Evolutionary conservation across 1,140 invertebrate genomes (phyloP), one percentile per base, ranked within the genome.

Genomic region (Goniozus legneri): DNA sequence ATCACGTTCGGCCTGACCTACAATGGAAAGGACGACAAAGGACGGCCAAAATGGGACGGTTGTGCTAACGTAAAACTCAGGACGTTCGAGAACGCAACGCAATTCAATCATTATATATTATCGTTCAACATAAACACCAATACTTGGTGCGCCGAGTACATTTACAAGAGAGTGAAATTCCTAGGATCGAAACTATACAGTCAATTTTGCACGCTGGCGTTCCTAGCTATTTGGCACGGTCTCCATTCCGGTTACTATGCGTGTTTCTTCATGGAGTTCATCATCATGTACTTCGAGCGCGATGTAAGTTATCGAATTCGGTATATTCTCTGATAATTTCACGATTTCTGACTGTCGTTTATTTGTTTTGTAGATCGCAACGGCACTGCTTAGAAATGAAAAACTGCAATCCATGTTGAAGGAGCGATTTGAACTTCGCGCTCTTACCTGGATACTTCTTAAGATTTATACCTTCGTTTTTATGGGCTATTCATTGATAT

Each of bases 111-210:
- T 58, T 86, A 92, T 58, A 91, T 96, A 36, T 75, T 83, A 44
- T 88, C 90, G 8, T 97, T 97, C 66, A 97, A 97, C 68, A 88
- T 88, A 36, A 95, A 95, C 62, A 97, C 95, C 0, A 97, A 97
- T 75, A 77, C 85, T 18, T 97, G 94, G 90, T 87, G 91, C 36
- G 84, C 86, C 0, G 86, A 92, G 74, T 95, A 98, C 64, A 77
- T 97, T 32, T 97, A 93, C 69, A 97, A 97, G 69, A 77, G 94
- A 8, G 73, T 97, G 10, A 90, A 88, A 64, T 97, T 97, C 70
- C 75, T 98, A 1, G 88, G 88, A 15, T 95, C 90, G 67, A 84
- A 86, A 21, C 76, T 85, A n/a, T 71, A 89, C 3, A 96, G 92
- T 43, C 94, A 97, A 71, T 68, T 82, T 2, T 78, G 82, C 0